These are phyloP conservation scores for Tokudaia tokunoshimensis DNA, from an alignment of 2,797 vertebrate genomes.

Conservation along the genomic window DNA sequence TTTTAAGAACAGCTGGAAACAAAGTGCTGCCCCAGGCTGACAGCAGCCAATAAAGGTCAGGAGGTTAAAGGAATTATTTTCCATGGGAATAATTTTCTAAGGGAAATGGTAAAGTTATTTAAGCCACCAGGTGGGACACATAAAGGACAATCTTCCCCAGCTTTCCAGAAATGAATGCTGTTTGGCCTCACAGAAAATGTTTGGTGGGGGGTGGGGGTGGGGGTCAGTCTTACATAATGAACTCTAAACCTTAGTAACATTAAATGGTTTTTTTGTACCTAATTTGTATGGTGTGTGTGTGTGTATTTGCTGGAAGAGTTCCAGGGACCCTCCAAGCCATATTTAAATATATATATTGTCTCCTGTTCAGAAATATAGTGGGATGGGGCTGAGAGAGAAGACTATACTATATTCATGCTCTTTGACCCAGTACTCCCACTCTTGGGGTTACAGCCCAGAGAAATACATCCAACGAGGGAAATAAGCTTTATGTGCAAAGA, in stretches of 20 bases:
- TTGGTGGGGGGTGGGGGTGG: no score
- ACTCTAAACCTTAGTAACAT: not conserved
- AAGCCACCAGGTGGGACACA: constrained; percentile 75
- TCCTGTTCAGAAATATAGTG: constrained; percentile 42
- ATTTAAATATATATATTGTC: not conserved
- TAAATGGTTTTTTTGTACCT: not conserved
- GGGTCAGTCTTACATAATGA: constrained; percentile 41
- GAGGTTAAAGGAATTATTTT: constrained; percentile 74
- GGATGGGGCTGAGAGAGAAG: not conserved
- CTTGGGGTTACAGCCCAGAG: constrained; percentile 3
- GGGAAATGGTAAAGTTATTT: constrained; percentile 72
- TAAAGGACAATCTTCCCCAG: constrained; percentile 48
- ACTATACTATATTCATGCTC: not conserved
- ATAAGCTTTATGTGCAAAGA: constrained; percentile 45
- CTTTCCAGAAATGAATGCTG: not conserved
- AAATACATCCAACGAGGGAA: constrained; percentile 62
- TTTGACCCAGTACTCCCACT: not conserved
- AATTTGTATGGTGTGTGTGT: not conserved
- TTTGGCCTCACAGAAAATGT: constrained; percentile 21
- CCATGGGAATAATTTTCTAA: constrained; percentile 75
- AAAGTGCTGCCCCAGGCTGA: constrained; percentile 68
- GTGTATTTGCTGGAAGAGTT: not conserved
- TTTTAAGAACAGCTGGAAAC: constrained; percentile 77
- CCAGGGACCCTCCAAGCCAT: not conserved
- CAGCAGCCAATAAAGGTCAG: constrained; percentile 75